These are phyloP conservation scores for Onchidella celtica DNA, from an alignment of 2,888 invertebrate genomes.

Conservation along the genomic window DNA sequence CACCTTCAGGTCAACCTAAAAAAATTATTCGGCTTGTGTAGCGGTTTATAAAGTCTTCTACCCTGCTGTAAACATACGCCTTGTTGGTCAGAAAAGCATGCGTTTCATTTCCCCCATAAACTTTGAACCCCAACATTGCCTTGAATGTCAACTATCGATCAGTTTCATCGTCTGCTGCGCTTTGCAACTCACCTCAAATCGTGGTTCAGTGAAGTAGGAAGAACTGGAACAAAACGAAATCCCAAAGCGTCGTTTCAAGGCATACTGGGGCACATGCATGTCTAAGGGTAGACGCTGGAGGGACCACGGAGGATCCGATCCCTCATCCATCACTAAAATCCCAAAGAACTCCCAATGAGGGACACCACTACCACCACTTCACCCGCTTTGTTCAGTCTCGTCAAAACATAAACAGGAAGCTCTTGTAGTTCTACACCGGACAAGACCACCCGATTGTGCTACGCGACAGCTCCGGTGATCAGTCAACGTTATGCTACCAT, in stretches of 20 bases:
- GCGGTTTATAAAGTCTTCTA: too few species aligned
- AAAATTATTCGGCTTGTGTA: too few species aligned
- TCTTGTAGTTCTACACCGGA: slow-evolving; percentile 9
- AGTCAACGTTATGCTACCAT: not conserved
- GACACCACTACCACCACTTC: not conserved
- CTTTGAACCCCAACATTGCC: slow-evolving; percentile 20
- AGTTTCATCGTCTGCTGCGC: slow-evolving; percentile 30
- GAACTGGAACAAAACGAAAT: slow-evolving; percentile 52
- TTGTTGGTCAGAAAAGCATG: too few species aligned
- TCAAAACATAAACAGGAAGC: not conserved
- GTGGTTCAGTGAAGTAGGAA: slow-evolving; percentile 44
- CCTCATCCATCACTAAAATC: slow-evolving; percentile 32
- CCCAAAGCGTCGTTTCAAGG: slow-evolving; percentile 48
- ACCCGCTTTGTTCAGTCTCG: slow-evolving; percentile 11
- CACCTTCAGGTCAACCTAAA: too few species aligned
- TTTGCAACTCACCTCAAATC: slow-evolving; percentile 44
- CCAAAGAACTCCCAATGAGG: not conserved
- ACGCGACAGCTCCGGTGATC: slow-evolving; percentile 10
- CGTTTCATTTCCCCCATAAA: slow-evolving; percentile 10
- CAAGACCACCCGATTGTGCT: not conserved
- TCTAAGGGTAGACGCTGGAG: slow-evolving; percentile 46
- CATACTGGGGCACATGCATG: slow-evolving; percentile 44
- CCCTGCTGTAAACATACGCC: too few species aligned
- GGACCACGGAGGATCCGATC: slow-evolving; percentile 29
- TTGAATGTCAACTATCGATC: not conserved